Evolutionary conservation across 2,797 vertebrate genomes (phyloP), one percentile per base, ranked within the genome.

Genomic region (Dendrocincla fuliginosa): DNA sequence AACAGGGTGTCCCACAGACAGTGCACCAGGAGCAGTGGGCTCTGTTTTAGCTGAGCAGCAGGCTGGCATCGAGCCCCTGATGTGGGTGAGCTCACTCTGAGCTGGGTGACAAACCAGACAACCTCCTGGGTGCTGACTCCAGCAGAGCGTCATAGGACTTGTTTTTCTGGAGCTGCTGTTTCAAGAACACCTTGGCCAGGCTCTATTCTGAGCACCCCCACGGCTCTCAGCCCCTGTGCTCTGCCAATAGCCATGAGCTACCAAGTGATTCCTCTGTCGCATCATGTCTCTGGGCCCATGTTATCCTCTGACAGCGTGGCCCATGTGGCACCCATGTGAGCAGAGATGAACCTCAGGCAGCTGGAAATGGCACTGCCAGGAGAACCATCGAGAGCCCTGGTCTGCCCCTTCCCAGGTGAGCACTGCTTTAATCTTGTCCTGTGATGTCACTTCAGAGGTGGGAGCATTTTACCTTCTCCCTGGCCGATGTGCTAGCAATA

Each of bases 231-330:
- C 13, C 11, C 46, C n/a, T 23, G 32, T 55, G 35, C 78, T 89
- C 67, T 71, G 67, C 67, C 3, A 2, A 33, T 0, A 69, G 59
- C 39, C 76, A 23, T 8, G 4, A 47, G 28, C 44, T 50, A 61
- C 7, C 5, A 32, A 39, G 16, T 15, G 37, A 41, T 81, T 89
- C 33, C 52, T 63, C n/a, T 47, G 24, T 32, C 55, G 16, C 35
- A 19, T 67, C 11, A 0, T 0, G 0, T 44, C 15, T 52, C 39
- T 24, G 56, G 52, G 28, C 5, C 35, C 10, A 6, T 2, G 27
- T 25, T 56, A 41, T 6, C 13, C 28, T 76, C 46, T 60, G 71
- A 52, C n/a, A 70, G 7, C 27, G 8, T 0, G 5, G 37, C 56
- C 32, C 37, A 14, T 30, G 65, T 56, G 25, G 70, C 44, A 71